Percentiles rank a stretch among this genome's conserved stretches.
These are phyloP conservation scores for Sternotherus odoratus DNA, from an alignment of 2,797 vertebrate species.

Conservation along the genomic window DNA sequence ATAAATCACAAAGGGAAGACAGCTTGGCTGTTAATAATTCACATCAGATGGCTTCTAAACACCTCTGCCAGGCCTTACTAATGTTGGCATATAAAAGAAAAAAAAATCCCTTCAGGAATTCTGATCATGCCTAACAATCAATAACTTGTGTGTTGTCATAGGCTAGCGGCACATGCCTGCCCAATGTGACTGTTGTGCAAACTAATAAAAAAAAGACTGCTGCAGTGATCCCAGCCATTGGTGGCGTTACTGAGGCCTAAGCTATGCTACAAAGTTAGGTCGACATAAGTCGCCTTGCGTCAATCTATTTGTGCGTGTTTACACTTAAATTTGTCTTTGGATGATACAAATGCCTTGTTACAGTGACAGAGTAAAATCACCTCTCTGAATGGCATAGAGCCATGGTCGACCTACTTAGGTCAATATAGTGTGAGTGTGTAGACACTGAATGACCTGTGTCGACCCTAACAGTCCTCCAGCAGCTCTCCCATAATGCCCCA, in stretches of 20 bases:
- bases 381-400: too few species aligned
- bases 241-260: neutral
- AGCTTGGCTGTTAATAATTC: slow-evolving; percentile 8
- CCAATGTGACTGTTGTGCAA: neutral
- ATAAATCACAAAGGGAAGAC: neutral
- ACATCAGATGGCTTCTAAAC: neutral
- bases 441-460: too few species aligned
- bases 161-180: neutral
- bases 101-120: neutral
- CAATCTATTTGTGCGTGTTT: too few species aligned
- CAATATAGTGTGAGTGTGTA: too few species aligned
- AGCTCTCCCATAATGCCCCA: too few species aligned
- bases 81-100: slow-evolving; percentile 24
- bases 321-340: too few species aligned
- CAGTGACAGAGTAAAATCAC: too few species aligned
- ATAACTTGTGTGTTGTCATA: neutral
- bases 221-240: accelerated
- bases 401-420: too few species aligned
- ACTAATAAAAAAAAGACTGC: slow-evolving; percentile 2
- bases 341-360: too few species aligned
- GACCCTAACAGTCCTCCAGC: too few species aligned
- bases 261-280: too few species aligned
- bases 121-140: neutral
- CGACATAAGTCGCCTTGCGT: too few species aligned
- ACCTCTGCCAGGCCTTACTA: neutral